These are phyloP conservation scores for Polypedilum pembai DNA, from an alignment of 1,140 invertebrate species.

Conservation along the genomic window DNA sequence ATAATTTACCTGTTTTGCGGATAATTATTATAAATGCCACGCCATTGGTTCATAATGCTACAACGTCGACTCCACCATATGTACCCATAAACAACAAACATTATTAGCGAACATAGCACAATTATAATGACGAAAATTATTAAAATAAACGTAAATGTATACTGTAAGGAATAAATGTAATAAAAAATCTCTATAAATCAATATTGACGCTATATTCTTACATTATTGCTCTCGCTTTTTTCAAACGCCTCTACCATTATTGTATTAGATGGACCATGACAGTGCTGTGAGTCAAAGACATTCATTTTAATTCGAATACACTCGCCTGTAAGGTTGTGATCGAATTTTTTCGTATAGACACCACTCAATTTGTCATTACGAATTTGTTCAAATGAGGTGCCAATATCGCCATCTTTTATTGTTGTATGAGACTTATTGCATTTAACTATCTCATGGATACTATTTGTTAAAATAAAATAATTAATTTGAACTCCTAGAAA, in stretches of 20 bases:
- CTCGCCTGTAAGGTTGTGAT: neutral
- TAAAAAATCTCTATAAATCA: neutral
- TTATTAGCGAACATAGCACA: neutral
- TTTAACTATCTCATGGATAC: neutral
- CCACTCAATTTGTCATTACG: neutral
- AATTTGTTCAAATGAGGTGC: neutral
- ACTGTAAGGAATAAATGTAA: neutral
- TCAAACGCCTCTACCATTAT: neutral
- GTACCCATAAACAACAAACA: neutral
- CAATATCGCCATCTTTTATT: neutral
- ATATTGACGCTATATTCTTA: neutral
- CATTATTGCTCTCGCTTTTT: neutral
- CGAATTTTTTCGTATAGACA: neutral
- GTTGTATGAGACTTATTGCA: neutral
- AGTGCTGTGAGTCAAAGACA: neutral
- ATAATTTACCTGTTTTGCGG: neutral
- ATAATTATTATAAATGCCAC: conserved; percentile 5
- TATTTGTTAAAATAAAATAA: neutral
- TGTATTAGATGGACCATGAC: neutral
- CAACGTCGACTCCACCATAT: neutral
- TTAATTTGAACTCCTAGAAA: neutral
- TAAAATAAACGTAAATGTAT: neutral
- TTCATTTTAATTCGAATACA: neutral
- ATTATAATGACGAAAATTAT: neutral
- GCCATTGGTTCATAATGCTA: neutral